Conservation (phyloP, 2,113 vertebrate genomes). For the Takifugu flavidus region DNA sequence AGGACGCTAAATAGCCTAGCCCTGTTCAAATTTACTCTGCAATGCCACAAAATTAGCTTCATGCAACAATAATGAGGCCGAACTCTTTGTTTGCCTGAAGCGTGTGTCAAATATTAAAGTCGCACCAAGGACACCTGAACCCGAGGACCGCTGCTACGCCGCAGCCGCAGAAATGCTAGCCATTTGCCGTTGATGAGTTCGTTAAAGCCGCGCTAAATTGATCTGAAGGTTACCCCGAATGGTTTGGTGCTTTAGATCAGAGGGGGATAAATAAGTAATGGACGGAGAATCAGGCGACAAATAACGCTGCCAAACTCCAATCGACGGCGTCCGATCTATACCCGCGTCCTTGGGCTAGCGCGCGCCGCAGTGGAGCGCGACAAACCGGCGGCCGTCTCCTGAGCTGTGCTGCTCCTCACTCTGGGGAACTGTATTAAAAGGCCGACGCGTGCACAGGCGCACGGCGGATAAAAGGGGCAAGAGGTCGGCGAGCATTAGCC, state of each 20-base stretch:
- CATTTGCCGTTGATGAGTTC: conserved; percentile 34
- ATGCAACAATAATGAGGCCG: conserved; percentile 73
- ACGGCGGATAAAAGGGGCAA: conserved; percentile 23
- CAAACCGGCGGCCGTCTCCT: conserved; percentile 45
- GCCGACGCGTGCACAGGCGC: conserved; percentile 27
- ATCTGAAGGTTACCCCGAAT: conserved; percentile 56
- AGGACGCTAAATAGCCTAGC: not conserved
- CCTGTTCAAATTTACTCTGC: conserved; percentile 62
- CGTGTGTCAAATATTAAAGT: conserved; percentile 21
- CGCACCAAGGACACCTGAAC: conserved; percentile 52
- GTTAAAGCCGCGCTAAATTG: conserved; percentile 52
- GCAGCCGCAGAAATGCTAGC: not conserved
- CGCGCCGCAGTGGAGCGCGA: conserved; percentile 30
- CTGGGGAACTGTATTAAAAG: conserved; percentile 45
- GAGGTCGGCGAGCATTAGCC: conserved; percentile 7
- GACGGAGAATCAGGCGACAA: conserved; percentile 55
- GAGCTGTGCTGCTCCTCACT: conserved; percentile 24
- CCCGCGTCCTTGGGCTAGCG: conserved; percentile 54
- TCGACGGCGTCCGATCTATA: conserved; percentile 54
- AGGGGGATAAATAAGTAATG: conserved; percentile 63
- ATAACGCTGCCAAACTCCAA: conserved; percentile 43
- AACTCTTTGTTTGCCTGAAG: conserved; percentile 14
- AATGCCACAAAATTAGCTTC: conserved; percentile 70
- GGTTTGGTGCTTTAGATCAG: conserved; percentile 43
- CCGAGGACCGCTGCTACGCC: conserved; percentile 26